Evolutionary conservation across 2,113 vertebrate species (phyloP), one percentile per base, ranked within the genome.

Genomic region (Hemibagrus wyckioides): DNA sequence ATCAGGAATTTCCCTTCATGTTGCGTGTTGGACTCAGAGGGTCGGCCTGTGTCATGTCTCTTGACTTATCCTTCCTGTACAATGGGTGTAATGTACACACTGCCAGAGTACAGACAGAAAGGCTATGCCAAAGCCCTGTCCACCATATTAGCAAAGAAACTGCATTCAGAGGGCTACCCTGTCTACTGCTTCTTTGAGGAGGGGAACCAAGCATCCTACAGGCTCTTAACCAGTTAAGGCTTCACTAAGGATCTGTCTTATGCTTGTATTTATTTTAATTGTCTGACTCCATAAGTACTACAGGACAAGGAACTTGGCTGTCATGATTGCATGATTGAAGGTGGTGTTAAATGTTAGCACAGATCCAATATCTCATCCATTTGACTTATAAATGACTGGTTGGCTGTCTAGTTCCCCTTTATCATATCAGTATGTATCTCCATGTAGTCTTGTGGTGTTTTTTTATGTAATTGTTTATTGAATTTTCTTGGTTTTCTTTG

Each of bases 101-200:
- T 86, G 69, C 91, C 92, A 23, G 89, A 94, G 88, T 91, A 95
- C 90, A 92, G 94, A 83, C 73, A 91, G 57, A 94, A 94, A 91
- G 94, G 94, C 79, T 94, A 93, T 0, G 94, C 95, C 82, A 95
- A 93, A 90, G 73, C 91, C 33, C 44, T 95, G 87, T 73, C 94
- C 52, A 88, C 83, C 56, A 52, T 61, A 65, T 86, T 95, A 91
- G 91, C 94, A 33, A 92, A 86, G 77, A 93, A 39, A 65, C 89
- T 94, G n/a, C 84, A 89, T 23, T 76, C 86, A 44, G 59, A 90
- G 15, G 93, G 92, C 3, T 93, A 88, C 88, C 95, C 93, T 4
- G 91, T 94, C 4, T 95, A 89, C 90, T 93, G 94, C 86, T 92
- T 86, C 39, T 57, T 94, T 36, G 93, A 94, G 69, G 93, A 94